Evolutionary conservation across 2,113 vertebrate species (phyloP).

Genomic region (Aphyosemion australe): DNA sequence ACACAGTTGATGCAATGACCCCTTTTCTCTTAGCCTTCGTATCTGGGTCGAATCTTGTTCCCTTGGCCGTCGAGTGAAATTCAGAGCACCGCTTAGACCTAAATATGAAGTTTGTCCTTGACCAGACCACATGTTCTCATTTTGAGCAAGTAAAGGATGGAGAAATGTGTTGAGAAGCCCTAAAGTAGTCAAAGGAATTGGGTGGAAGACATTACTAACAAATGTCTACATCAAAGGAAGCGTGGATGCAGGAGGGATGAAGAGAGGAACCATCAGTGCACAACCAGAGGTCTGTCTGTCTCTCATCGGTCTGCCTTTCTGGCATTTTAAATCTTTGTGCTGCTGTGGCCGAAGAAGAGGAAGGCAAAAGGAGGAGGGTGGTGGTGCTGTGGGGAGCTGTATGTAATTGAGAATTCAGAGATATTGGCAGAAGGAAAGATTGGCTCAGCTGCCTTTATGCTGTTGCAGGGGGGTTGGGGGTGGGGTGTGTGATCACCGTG

Average conservation of each 20-base stretch:
- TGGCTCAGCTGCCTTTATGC: constrained; percentile 53
- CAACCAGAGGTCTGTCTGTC: constrained; percentile 69
- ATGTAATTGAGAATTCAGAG: constrained; percentile 63
- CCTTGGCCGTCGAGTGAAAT: constrained; percentile 42
- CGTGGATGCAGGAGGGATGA: constrained; percentile 6
- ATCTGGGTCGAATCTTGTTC: constrained; percentile 67
- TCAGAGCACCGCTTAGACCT: constrained; percentile 65
- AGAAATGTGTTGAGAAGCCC: too few species aligned
- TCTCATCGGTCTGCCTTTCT: constrained; percentile 68
- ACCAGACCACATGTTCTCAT: constrained; percentile 42
- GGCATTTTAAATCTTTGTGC: constrained; percentile 59
- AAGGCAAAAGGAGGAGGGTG: constrained; percentile 2
- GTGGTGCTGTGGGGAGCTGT: not conserved
- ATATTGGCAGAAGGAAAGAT: constrained; percentile 66
- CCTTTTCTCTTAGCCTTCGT: constrained; percentile 34
- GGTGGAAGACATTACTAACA: constrained; percentile 60
- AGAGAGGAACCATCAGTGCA: constrained; percentile 38
- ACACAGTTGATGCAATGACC: constrained; percentile 34
- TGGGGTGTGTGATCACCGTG: constrained; percentile 1
- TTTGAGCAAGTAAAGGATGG: constrained; percentile 12
- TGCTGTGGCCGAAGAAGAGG: constrained; percentile 50
- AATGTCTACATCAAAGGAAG: constrained; percentile 71
- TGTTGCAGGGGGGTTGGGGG: constrained; percentile 24
- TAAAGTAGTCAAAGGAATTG: not conserved
- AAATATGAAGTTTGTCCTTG: constrained; percentile 70